Base-by-base conservation (phyloP, 2,797 vertebrate species). In the Pangasius krempfi region DNA sequence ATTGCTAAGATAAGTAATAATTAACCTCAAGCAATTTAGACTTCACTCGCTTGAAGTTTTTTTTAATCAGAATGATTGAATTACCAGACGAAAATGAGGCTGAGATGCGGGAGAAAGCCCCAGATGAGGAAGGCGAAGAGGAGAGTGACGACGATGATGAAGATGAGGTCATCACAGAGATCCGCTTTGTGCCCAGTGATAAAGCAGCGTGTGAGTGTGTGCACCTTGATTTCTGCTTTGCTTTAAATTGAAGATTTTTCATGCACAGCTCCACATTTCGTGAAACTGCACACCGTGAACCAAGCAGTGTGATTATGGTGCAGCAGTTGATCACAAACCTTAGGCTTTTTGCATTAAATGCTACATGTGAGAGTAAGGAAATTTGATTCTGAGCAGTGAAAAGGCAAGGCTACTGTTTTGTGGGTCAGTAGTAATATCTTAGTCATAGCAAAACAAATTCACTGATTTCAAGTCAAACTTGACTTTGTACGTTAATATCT, bases 111-210 rank as follows among this genome's bases (percentile, higher is more conserved):
- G 96, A 95, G 64, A 94, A 92, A 83, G 89, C 90, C 30, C 87
- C 86, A 0, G 94, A 93, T 6, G 93, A 93, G 0, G 96, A 95
- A 0, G 96, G 96, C 3, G 96, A 96, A 25, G 94, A 96, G 0
- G 94, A 93, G 0, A 62, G 94, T 0, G 95, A 92, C 0, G 95
- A 92, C 0, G 94, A 94, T 4, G 96, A 97, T 16, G 97, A 98
- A 0, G 97, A 97, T 0, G 96, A 96, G 54, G 92, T 92, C 0
- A 98, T 99, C 95, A 97, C 98, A 0, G 98, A 99, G 92, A 97
- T 99, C 91, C 94, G 98, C 91, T 99, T 99, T 86, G 97, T 99
- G n/a, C 98, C 98, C 3, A 94, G 93, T 0, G 97, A 99, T 94
- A 98, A 98, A 92, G 95, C 96, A 1, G 97, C 97, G 60, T 93